Evolutionary conservation across 1,140 invertebrate genomes (phyloP), one percentile per base, ranked within the genome.

Genomic region (Lucilia sericata): DNA sequence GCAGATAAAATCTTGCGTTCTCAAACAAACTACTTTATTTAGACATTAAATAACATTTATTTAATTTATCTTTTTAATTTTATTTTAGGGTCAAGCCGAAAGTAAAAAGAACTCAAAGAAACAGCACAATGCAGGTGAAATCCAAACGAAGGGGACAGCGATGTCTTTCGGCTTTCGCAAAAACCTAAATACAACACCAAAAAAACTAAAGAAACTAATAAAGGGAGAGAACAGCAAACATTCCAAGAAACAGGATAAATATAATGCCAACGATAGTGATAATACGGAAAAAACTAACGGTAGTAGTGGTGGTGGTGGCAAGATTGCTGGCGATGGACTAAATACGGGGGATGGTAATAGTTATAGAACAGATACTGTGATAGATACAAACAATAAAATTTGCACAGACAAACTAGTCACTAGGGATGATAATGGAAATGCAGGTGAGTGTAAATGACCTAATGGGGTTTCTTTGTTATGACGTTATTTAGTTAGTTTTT

Each of bases 131-230:
- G 60, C 65, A 10, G 74, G 81, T 78, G 76, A 49, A 78, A 84
- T 84, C 60, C 90, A 91, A 75, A 91, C 91, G 84, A 91, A 91
- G 86, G 91, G 91, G 25, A 91, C 91, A 17, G 91, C 91, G 55
- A 92, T 91, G 87, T 91, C 91, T 85, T 92, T 92, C 87, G 91
- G 91, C 49, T 92, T 92, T 86, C 91, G 91, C 86, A 91, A 91
- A 84, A 91, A 91, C 83, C 86, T 90, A 84, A 89, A 90, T 34
- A 88, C 87, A 12, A 90, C 90, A 76, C 88, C 88, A 78, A 90
- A 90, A 83, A 91, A 91, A 86, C 87, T 89, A 34, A 90, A 89
- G 86, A 90, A 90, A 87, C 86, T 89, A 83, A 86, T 89, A 51
- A 88, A 90, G n/a, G 85, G 84, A 36, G 70, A 70, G 34, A 84